These are phyloP conservation scores for Drosophila ustulata DNA, from an alignment of 2,888 invertebrate genomes.

Conservation along the genomic window DNA sequence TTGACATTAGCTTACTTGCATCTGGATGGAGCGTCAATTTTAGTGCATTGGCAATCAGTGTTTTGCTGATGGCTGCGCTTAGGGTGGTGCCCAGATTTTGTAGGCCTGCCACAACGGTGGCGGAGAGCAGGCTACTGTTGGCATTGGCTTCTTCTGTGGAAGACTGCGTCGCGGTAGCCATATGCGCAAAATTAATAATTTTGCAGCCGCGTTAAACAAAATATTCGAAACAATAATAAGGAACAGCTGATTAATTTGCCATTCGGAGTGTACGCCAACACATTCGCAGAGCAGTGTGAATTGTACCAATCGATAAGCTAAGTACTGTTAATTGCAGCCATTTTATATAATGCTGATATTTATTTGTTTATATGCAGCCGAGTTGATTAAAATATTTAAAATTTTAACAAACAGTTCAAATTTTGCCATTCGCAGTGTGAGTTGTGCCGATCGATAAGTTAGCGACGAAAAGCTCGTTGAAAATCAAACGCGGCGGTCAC, in stretches of 20 bases:
- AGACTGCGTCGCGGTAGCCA: conserved; percentile 41
- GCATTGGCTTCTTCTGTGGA: conserved; percentile 12
- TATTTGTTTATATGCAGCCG: neutral
- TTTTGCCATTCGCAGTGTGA: conserved; percentile 34
- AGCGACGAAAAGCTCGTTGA: conserved; percentile 1
- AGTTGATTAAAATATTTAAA: conserved; percentile 8
- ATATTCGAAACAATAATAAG: conserved; percentile 20
- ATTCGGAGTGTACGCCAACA: conserved; percentile 24
- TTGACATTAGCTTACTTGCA: conserved; percentile 75
- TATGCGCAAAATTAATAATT: conserved; percentile 33
- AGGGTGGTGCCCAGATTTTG: conserved; percentile 78
- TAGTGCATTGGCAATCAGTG: conserved; percentile 82
- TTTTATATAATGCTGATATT: too few relatives aligned
- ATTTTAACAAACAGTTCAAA: conserved; percentile 39
- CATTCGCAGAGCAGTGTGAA: neutral
- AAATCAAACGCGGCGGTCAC: too few relatives aligned
- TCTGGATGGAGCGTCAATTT: conserved; percentile 83
- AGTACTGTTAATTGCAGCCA: too few relatives aligned
- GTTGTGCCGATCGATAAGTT: conserved; percentile 3
- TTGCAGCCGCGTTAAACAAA: conserved; percentile 2
- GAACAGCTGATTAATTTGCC: conserved; percentile 41
- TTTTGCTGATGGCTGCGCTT: conserved; percentile 77
- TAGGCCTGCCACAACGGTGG: conserved; percentile 81
- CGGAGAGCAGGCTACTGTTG: conserved; percentile 64
- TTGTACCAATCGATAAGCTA: conserved; percentile 4